Evolutionary conservation across 2,113 vertebrate species (phyloP), one percentile per base, ranked within the genome.

Genomic region (Nettapus auritus): DNA sequence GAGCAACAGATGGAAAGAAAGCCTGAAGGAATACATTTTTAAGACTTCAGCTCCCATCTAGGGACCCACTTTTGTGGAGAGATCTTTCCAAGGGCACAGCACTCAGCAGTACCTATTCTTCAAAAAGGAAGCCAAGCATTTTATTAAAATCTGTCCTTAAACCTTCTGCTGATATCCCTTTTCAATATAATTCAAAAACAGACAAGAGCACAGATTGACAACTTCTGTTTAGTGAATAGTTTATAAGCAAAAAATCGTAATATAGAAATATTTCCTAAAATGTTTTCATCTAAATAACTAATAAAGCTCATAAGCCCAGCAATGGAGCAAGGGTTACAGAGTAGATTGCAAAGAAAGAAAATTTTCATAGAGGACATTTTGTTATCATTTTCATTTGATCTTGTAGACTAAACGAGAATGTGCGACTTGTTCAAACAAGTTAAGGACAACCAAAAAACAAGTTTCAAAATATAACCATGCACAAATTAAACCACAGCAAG

Each of bases 1-100:
- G 64, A 91, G 53, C 52, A 92, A 69, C 53, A 94, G 69, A 90
- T 36, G 33, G 86, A 76, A 88, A 86, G 25, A 55, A 92, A 90
- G 50, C 50, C 78, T 57, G 70, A 89, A 85, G 57, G n/a, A 92
- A 78, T 0, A 84, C 13, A 75, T 75, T 83, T 81, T 71, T 44
- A 74, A 40, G 79, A 83, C 55, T 77, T 88, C 86, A 75, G 44
- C 18, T 85, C 34, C 48, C 66, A 90, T 48, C 31, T 31, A 75
- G 34, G 33, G 76, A 86, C 60, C 38, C 71, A 21, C 62, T 79
- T 86, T 79, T 64, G 48, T 53, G 31, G 3, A 71, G 33, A 86
- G 68, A 48, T 44, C 84, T 88, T 94, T 59, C 68, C 63, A 88
- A 88, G 53, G 38, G 38, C 50, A 86, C 60, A 89, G 42, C 48